Evolutionary conservation across 2,888 invertebrate genomes (phyloP), one percentile per base, ranked within the genome.

Genomic region (Halictus ligatus): DNA sequence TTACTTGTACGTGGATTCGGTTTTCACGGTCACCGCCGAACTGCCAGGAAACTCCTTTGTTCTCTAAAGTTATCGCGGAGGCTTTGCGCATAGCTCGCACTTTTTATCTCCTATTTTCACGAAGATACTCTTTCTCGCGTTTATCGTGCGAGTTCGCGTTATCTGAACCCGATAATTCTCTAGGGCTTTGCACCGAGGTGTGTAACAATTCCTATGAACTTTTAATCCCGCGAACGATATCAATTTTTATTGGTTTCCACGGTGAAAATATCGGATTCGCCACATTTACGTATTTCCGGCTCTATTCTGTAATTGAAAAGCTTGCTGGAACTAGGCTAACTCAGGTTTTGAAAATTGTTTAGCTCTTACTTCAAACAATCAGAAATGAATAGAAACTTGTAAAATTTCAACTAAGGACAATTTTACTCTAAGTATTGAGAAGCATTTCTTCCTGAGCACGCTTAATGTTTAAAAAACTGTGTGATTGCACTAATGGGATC

Each of bases 11-110:
- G 40, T 6, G n/a, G 8, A 13, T 5, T n/a, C 4, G 18, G 35
- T 40, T 21, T 69, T 40, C 43, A 58, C 71, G 0, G n/a, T 71
- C 71, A n/a, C n/a, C 6, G 13, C 2, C 12, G n/a, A 71, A 72
- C 29, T 4, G 8, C 25, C 46, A 2, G 86, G 82, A 89, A 84
- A 7, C 82, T 78, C 81, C 81, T 77, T 83, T 29, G 82, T 92
- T 90, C 90, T 88, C 87, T 86, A 86, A 87, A 12, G 58, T 78
- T 83, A 60, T 58, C 43, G 54, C 15, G 21, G 25, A 40, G 15
- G 64, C 46, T 73, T 78, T 48, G 35, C 40, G 15, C 13, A 18
- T 46, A 12, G 58, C 58, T 64, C 15, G 48, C 71, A 8, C 25
- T n/a, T 15, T 81, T 69, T 64, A 71, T 75, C 71, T 83, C 0